Evolutionary conservation across 2,113 vertebrate genomes (phyloP).

Genomic region (Semicossyphus pulcher): DNA sequence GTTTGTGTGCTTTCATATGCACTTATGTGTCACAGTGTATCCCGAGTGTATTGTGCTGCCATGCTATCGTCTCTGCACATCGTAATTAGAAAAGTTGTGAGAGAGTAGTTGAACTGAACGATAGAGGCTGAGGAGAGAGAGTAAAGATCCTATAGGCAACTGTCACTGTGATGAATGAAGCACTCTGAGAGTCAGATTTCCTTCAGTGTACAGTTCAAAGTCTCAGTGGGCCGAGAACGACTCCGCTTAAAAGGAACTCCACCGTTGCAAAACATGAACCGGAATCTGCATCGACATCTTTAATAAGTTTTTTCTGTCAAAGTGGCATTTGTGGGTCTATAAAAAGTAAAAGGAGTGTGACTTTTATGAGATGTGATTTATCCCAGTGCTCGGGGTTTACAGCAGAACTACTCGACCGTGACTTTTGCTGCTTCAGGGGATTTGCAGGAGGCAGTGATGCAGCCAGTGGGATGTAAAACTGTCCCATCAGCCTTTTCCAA

Average conservation of each 20-base stretch:
- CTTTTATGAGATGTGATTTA: slow-evolving; percentile 23
- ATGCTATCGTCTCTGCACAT: slow-evolving; percentile 25
- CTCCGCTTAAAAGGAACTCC: slow-evolving; percentile 12
- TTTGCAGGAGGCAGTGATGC: slow-evolving; percentile 27
- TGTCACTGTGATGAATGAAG: slow-evolving; percentile 64
- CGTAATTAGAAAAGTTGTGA: slow-evolving; percentile 36
- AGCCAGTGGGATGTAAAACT: slow-evolving; percentile 30
- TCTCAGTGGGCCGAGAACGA: slow-evolving; percentile 17
- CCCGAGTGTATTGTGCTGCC: not conserved
- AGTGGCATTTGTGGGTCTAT: slow-evolving; percentile 8
- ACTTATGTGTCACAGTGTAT: not conserved
- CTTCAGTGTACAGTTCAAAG: slow-evolving; percentile 24
- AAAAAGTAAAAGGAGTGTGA: slow-evolving; percentile 3
- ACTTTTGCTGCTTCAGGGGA: slow-evolving; percentile 61
- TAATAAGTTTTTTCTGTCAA: no score
- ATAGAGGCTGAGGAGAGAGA: slow-evolving; percentile 2
- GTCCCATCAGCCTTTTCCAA: slow-evolving; percentile 43
- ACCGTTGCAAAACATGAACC: not conserved
- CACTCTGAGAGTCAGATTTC: slow-evolving; percentile 23
- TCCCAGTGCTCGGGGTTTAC: slow-evolving; percentile 17
- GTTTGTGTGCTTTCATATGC: not conserved
- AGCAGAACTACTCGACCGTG: slow-evolving; percentile 21
- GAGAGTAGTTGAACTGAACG: slow-evolving; percentile 22
- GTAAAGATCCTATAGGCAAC: slow-evolving; percentile 24
- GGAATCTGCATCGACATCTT: slow-evolving; percentile 23